Evolutionary conservation across 2,113 vertebrate genomes (phyloP), one percentile per base, ranked within the genome.

Genomic region (Synchiropus splendidus): DNA sequence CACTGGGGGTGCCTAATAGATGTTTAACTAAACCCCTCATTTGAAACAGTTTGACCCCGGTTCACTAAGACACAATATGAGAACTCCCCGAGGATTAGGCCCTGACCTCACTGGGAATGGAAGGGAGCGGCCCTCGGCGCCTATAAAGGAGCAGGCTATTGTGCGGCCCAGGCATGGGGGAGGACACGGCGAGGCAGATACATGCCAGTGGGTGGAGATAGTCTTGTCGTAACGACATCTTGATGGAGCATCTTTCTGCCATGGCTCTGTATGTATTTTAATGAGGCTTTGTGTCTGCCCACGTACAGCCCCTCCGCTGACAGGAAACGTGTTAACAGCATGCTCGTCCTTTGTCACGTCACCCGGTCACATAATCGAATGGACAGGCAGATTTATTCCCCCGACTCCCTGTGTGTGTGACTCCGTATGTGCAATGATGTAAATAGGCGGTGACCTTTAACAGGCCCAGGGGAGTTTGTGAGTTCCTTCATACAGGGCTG

Each of bases 1-100:
- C 73, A 75, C 68, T 64, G 76, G 75, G 58, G 47, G 71, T 66
- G 72, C 69, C 77, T 85, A 86, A 86, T 87, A 83, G 83, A 81
- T 86, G 85, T 86, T 86, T 85, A 87, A 87, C 86, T 83, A 86
- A 86, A 86, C 79, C 82, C 78, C 74, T 79, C 66, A 61, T 87
- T 87, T 82, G 63, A 86, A 85, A 83, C 82, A 75, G 77, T 86
- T 86, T 88, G 85, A 86, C 86, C 86, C 79, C 69, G 16, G 64
- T 64, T 64, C 66, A 73, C 78, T 75, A 75, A 82, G 76, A 79
- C 78, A 87, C 84, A 87, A 88, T 86, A 72, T 52, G 63, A 82
- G 78, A 80, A 87, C 81, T 86, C 85, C 86, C 85, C 39, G n/a
- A 80, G 86, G 84, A 86, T 86, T 84, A 86, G 66, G 74, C 62